Evolutionary conservation across 2,113 vertebrate genomes (phyloP).

Genomic region (Antechinus flavipes): DNA sequence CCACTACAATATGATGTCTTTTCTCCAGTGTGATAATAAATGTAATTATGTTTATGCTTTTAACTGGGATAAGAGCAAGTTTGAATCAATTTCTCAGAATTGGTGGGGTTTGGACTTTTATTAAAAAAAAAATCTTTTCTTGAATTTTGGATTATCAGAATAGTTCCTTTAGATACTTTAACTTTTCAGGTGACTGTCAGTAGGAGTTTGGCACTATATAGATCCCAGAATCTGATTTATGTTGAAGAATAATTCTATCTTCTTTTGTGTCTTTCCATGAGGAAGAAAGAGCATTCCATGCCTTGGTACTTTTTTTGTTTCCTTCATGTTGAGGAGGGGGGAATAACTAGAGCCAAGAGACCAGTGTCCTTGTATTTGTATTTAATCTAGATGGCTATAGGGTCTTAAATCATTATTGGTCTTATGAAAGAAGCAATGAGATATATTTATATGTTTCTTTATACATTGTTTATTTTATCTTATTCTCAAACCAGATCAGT

Average conservation of each 20-base stretch:
- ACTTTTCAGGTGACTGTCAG: neutral
- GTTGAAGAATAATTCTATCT: neutral
- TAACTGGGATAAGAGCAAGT: neutral
- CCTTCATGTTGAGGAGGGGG: neutral
- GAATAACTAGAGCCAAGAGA: neutral
- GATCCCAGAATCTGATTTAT: neutral
- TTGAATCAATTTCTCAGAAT: neutral
- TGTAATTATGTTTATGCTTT: neutral
- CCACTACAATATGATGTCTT: neutral
- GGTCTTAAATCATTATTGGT: neutral
- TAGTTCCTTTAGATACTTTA: neutral
- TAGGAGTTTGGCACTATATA: neutral
- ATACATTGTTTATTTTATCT: neutral
- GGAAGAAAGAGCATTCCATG: neutral
- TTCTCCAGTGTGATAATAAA: neutral
- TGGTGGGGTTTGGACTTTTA: neutral
- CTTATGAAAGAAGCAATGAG: neutral
- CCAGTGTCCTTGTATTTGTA: neutral
- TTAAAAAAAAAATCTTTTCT: neutral
- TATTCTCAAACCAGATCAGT: neutral
- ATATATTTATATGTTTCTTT: neutral
- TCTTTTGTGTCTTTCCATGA: neutral
- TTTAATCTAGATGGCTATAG: neutral
- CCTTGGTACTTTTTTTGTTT: neutral
- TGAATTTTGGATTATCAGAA: neutral